Conservation (phyloP, 2,888 invertebrate genomes). For the Chymomyza procnemis region DNA sequence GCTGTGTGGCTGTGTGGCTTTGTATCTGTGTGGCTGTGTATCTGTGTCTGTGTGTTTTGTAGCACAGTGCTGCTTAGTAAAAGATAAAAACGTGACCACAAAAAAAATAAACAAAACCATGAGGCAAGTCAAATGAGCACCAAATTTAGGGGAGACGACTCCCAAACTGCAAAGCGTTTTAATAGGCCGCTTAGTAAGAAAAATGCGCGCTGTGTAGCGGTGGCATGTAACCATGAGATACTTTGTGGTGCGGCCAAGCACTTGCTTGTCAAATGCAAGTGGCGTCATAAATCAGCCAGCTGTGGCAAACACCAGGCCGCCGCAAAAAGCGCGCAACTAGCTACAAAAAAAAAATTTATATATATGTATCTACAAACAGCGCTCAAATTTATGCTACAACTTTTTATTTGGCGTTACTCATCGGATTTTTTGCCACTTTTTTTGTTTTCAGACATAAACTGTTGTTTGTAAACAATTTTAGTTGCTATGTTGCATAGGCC, state of each 20-base stretch:
- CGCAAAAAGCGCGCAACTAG: background rate
- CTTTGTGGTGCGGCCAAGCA: slow-evolving; percentile 35
- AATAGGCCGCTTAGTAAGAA: slow-evolving; percentile 43
- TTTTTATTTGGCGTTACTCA: background rate
- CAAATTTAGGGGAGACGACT: slow-evolving; percentile 7
- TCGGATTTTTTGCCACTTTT: background rate
- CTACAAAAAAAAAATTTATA: slow-evolving; percentile 12
- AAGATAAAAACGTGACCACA: slow-evolving; percentile 71
- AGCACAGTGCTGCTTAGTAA: slow-evolving; percentile 29
- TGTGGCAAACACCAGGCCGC: slow-evolving; percentile 15
- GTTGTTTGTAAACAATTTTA: slow-evolving; percentile 50
- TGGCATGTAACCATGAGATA: slow-evolving; percentile 36
- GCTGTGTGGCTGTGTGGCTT: background rate
- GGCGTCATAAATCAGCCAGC: slow-evolving; percentile 61
- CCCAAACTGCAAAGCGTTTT: slow-evolving; percentile 22
- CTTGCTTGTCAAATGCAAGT: slow-evolving; percentile 56
- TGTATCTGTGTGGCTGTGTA: slow-evolving; percentile 4
- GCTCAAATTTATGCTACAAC: slow-evolving; percentile 23
- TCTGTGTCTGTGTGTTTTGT: slow-evolving; percentile 1
- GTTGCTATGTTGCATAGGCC: slow-evolving; percentile 54
- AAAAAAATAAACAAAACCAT: slow-evolving; percentile 50
- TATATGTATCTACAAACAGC: slow-evolving; percentile 31
- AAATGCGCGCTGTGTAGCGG: background rate
- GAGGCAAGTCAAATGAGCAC: slow-evolving; percentile 29
- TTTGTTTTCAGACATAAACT: background rate